phyloP scores from a whole-genome alignment of 2,888 invertebrate species.

The Portevinia maculata region DNA sequence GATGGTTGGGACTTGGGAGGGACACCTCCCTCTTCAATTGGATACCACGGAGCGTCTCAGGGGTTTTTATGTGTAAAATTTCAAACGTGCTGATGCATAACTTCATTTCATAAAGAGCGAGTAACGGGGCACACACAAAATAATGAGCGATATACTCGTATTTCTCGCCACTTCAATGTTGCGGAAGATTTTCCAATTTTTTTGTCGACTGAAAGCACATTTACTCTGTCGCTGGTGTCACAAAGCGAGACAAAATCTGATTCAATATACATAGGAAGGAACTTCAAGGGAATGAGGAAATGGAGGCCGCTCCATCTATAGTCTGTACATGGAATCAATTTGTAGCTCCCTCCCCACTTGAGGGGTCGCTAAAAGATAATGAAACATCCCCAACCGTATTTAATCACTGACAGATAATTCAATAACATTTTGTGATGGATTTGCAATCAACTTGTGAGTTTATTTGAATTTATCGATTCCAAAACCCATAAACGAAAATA shows the following conservation, averaged over 20 bases:
- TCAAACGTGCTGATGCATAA: constrained; percentile 74
- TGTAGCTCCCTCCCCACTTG: constrained; percentile 5
- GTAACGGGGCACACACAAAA: constrained; percentile 60
- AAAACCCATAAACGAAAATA: not conserved
- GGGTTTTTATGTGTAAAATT: constrained; percentile 56
- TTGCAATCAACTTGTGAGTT: constrained; percentile 53
- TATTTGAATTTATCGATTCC: constrained; percentile 12
- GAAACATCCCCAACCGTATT: constrained; percentile 33
- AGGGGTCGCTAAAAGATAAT: not conserved
- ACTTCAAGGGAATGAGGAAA: constrained; percentile 39
- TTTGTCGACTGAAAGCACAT: constrained; percentile 6
- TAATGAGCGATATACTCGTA: constrained; percentile 66
- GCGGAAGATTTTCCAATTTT: constrained; percentile 32
- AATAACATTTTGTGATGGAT: constrained; percentile 69
- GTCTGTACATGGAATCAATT: constrained; percentile 47
- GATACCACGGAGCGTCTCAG: not conserved
- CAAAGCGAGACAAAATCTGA: constrained; percentile 36
- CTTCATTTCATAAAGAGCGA: constrained; percentile 69
- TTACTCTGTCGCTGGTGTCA: constrained; percentile 25
- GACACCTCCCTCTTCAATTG: constrained; percentile 1
- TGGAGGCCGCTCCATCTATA: constrained; percentile 7
- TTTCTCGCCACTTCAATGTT: constrained; percentile 67
- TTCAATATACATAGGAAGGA: not conserved
- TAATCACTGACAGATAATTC: constrained; percentile 70
- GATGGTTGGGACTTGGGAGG: not conserved